Evolutionary conservation across 2,797 vertebrate genomes (phyloP).

Genomic region (Gambusia yucatana): DNA sequence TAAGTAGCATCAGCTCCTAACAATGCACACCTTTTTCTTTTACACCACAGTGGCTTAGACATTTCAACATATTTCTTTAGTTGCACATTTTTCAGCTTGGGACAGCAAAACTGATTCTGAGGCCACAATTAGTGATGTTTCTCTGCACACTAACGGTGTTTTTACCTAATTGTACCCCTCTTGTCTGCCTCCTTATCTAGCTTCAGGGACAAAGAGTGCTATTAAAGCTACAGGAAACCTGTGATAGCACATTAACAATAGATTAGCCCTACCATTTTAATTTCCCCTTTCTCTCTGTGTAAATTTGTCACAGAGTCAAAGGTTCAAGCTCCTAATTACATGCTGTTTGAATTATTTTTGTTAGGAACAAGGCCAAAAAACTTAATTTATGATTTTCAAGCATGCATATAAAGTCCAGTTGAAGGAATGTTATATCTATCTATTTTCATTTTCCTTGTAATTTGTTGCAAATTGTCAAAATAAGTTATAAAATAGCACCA

Average conservation of each 20-base stretch:
- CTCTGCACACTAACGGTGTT: neutral
- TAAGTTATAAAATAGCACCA: neutral
- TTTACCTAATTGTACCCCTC: neutral
- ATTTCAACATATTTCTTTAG: neutral
- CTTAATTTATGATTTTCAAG: conserved; percentile 22
- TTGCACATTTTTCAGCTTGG: neutral
- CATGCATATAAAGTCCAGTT: conserved; percentile 2
- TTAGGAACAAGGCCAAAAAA: conserved; percentile 33
- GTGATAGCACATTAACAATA: conserved; percentile 53
- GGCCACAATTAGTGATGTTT: conserved; percentile 1
- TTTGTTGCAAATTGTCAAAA: neutral
- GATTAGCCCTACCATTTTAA: conserved; percentile 54
- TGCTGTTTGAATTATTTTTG: conserved; percentile 41
- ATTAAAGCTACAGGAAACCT: conserved; percentile 45
- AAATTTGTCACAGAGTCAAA: conserved; percentile 47
- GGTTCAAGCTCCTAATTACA: conserved; percentile 48
- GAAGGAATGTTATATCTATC: neutral
- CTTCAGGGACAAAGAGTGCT: conserved; percentile 36
- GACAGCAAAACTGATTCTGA: neutral
- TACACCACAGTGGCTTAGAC: neutral
- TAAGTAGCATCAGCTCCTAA: neutral
- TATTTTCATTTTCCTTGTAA: neutral
- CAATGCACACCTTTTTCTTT: neutral
- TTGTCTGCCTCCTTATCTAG: conserved; percentile 11
- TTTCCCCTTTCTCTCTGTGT: conserved; percentile 37